Evolutionary conservation across 2,888 invertebrate species (phyloP).

Genomic region (Nineta flava): DNA sequence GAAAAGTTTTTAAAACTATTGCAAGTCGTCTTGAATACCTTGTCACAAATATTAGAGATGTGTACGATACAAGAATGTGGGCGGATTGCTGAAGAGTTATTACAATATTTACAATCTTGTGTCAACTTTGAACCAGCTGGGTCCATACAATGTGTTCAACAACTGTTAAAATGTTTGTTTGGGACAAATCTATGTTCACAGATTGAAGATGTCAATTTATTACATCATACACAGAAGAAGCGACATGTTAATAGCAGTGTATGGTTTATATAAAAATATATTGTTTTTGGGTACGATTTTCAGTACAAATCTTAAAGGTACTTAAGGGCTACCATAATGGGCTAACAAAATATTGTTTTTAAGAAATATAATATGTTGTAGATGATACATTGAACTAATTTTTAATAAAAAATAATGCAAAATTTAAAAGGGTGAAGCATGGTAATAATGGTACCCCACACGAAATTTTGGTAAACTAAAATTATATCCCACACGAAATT

Average conservation of each 20-base stretch:
- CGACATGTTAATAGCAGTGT: no score
- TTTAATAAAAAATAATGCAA: no score
- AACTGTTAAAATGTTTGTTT: slow-evolving; percentile 59
- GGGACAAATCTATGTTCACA: slow-evolving; percentile 49
- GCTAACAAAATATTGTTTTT: no score
- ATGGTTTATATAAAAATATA: neutral
- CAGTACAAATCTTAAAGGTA: neutral
- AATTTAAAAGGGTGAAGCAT: no score
- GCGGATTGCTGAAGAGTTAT: slow-evolving; percentile 60
- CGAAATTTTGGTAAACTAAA: no score
- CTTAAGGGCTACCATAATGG: no score
- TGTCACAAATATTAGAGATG: slow-evolving; percentile 55
- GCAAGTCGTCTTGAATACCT: slow-evolving; percentile 41
- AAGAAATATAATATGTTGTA: no score
- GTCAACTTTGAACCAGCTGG: slow-evolving; percentile 51
- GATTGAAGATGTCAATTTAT: slow-evolving; percentile 22
- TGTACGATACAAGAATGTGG: slow-evolving; percentile 54
- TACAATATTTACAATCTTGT: slow-evolving; percentile 55
- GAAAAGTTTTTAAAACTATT: slow-evolving; percentile 56
- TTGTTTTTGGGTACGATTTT: neutral
- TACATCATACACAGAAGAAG: slow-evolving; percentile 2
- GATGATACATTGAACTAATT: no score
- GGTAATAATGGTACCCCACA: no score
- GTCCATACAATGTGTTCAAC: slow-evolving; percentile 61
- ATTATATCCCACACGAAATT: no score